These are phyloP conservation scores for Sebastes iracundus DNA, from an alignment of 2,797 vertebrate genomes.

Conservation along the genomic window DNA sequence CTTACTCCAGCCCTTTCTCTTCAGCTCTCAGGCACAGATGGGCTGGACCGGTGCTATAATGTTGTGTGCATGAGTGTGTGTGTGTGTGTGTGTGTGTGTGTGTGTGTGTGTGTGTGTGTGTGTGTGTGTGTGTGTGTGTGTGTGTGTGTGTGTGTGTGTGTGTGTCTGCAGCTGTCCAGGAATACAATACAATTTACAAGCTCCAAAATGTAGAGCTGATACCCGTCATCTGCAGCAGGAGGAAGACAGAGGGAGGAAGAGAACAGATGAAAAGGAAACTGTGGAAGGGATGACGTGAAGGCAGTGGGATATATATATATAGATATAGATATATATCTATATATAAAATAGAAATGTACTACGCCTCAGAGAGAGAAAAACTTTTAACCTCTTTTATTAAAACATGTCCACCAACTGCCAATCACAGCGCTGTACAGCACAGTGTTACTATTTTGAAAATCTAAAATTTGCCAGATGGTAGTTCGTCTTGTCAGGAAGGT, in stretches of 20 bases:
- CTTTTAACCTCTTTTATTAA: neutral
- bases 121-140: neutral
- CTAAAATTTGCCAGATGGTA: neutral
- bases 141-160: neutral
- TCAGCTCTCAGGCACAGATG: slow-evolving; percentile 41
- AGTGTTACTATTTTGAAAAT: neutral
- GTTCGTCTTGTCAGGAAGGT: neutral
- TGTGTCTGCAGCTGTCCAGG: slow-evolving; percentile 18
- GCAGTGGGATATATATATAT: neutral
- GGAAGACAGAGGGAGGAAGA: neutral
- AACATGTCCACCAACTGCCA: neutral
- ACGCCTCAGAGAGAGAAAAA: neutral
- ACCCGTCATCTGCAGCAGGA: slow-evolving; percentile 33
- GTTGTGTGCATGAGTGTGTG: neutral
- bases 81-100: neutral
- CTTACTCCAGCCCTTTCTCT: slow-evolving; percentile 6
- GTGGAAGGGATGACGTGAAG: neutral
- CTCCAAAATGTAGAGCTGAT: slow-evolving; percentile 35
- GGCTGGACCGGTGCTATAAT: neutral
- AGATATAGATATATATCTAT: no score
- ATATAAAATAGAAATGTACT: neutral
- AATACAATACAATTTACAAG: slow-evolving; percentile 30
- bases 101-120: neutral
- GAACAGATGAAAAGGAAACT: neutral
- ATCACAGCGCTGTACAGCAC: neutral